phyloP scores from a whole-genome alignment of 35 echinoderm and acorn worm species.

The Heliocidaris erythrogramma region DNA sequence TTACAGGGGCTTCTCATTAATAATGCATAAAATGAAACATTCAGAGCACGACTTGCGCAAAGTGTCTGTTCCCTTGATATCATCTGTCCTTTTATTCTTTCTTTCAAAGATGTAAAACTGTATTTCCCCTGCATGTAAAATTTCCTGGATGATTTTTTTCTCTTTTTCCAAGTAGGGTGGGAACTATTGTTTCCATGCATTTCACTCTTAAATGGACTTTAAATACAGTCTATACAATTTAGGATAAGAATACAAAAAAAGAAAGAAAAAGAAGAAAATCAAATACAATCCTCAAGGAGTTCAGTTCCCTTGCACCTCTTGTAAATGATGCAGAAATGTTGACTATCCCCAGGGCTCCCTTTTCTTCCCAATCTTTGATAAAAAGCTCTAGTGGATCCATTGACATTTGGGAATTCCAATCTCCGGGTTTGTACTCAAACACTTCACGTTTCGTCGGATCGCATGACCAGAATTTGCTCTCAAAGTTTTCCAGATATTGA shows the following conservation, averaged over 20 bases:
- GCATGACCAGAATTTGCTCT: slow-evolving; percentile 36
- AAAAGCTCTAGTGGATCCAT: slow-evolving; percentile 20
- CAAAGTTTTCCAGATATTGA: slow-evolving; percentile 22
- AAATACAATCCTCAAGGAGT: neutral
- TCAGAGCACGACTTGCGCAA: neutral
- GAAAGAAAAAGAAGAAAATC: neutral
- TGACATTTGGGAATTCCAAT: slow-evolving; percentile 20
- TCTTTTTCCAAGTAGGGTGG: neutral
- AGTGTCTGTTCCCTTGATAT: neutral
- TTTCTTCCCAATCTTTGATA: neutral
- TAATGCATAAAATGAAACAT: neutral
- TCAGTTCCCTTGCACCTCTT: neutral
- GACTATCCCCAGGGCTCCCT: neutral
- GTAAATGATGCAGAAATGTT: neutral
- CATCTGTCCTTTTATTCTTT: neutral
- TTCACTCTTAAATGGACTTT: neutral
- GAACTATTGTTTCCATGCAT: neutral
- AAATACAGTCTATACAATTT: neutral
- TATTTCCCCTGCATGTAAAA: neutral
- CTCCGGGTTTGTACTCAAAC: slow-evolving; percentile 15
- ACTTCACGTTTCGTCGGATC: slow-evolving; percentile 29
- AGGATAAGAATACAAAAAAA: neutral
- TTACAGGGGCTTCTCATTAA: neutral
- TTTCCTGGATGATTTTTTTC: neutral
- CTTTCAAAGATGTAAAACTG: neutral